These are phyloP conservation scores for Heliconius eleuchia DNA, from an alignment of 1,140 invertebrate species.

Conservation along the genomic window DNA sequence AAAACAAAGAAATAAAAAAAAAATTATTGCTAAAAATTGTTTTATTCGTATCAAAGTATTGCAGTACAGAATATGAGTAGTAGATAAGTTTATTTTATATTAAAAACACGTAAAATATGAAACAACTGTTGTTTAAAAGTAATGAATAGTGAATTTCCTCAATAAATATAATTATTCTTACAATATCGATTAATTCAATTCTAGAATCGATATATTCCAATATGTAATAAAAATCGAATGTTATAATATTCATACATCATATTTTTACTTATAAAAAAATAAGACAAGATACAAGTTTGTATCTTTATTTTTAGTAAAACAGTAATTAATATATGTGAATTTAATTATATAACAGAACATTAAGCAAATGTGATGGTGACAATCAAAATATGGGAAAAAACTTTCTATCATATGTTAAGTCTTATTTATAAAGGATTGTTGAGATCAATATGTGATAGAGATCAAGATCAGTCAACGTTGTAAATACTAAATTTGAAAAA, in stretches of 20 bases:
- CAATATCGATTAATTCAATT: background rate
- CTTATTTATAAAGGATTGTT: conserved; percentile 37
- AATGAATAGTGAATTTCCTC: background rate
- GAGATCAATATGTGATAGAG: conserved; percentile 71
- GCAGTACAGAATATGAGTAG: conserved; percentile 29
- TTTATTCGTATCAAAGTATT: conserved; percentile 53
- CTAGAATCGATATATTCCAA: background rate
- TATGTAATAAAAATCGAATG: background rate
- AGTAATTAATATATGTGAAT: background rate
- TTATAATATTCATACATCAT: background rate
- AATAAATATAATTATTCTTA: background rate
- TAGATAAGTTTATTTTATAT: background rate
- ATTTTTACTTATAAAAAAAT: background rate
- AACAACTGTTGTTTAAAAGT: background rate
- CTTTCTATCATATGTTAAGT: background rate
- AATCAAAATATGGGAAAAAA: background rate
- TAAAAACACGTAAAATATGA: background rate
- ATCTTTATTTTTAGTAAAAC: background rate
- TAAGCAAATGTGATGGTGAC: background rate
- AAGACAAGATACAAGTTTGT: background rate
- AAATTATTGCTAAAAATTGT: conserved; percentile 13
- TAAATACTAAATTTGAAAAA: conserved; percentile 25
- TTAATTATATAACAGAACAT: background rate
- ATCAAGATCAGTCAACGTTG: conserved; percentile 66
- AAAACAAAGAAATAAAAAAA: background rate